Base-by-base conservation (phyloP, 2,113 vertebrate genomes). In the Balaenoptera acutorostrata region DNA sequence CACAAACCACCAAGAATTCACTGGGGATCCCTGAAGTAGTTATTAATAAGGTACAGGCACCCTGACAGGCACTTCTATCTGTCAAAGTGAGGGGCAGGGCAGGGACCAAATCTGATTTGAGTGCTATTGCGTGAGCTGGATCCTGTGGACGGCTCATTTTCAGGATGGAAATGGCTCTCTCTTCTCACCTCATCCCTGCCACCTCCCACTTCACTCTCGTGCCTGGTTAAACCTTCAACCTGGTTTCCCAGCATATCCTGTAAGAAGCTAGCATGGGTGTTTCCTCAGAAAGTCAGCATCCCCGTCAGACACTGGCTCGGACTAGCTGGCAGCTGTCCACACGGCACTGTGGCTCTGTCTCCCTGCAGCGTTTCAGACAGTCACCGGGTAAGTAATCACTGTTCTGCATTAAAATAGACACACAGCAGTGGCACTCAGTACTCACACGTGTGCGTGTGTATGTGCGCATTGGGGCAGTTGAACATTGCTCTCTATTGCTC, bases 11-110 rank as follows among this genome's bases (percentile, higher is more conserved):
- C 49, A 74, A 74, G 39, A 83, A 83, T 72, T 75, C 59, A 59
- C n/a, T 2, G 7, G 31, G 31, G 46, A 44, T 74, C 55, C 41
- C 90, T 85, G 36, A 77, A 75, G 49, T 27, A 44, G 57, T 74
- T 81, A 33, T 85, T 63, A 93, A 66, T 94, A 87, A 81, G 69
- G 77, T 78, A 72, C 49, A 80, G 41, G 83, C 18, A 31, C 20
- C 6, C 21, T 63, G 27, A 57, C 29, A 5, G 69, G 44, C 46
- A 68, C 52, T 77, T 93, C 90, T 46, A 44, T 78, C 57, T 94
- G 85, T 71, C 18, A 39, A 14, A 55, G 33, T 36, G 74, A 89
- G 6, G 23, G 18, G 17, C 23, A 61, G 52, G 57, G 44, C 27
- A 85, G 36, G 44, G 57, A 21, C 13, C 68, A 25, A 41, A 13